Conservation (phyloP, 2,888 invertebrate genomes). For the Yponomeuta malinellus region DNA sequence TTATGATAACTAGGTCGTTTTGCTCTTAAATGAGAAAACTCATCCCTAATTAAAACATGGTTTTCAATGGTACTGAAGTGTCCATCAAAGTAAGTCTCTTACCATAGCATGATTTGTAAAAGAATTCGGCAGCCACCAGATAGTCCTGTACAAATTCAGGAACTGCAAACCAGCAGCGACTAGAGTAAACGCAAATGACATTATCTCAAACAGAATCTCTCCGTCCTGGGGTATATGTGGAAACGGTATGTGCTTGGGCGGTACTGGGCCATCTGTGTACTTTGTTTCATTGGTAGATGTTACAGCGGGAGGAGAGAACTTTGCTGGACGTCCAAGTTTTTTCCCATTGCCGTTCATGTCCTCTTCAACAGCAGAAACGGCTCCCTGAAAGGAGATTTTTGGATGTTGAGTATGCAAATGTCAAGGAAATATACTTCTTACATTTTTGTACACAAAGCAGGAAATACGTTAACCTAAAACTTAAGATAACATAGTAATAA, state of each 20-base stretch:
- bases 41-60: background rate
- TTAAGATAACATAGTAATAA: too few species aligned
- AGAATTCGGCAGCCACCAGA: conserved; percentile 98
- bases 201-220: conserved; percentile 88
- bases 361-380: conserved; percentile 42
- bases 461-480: too few species aligned
- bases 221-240: conserved; percentile 86
- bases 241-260: conserved; percentile 88
- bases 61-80: background rate
- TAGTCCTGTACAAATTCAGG: conserved; percentile 94
- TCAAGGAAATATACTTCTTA: too few species aligned
- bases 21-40: too few species aligned
- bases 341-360: conserved; percentile 50
- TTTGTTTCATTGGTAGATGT: conserved; percentile 30
- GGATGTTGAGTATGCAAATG: too few species aligned
- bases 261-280: conserved; percentile 57
- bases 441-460: too few species aligned
- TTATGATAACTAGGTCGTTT: too few species aligned
- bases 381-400: background rate
- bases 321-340: conserved; percentile 38
- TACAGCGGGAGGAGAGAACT: conserved; percentile 31
- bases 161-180: conserved; percentile 91
- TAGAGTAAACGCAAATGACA: conserved; percentile 88
- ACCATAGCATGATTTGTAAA: conserved; percentile 93
- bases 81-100: conserved; percentile 32